Base-by-base conservation (phyloP, 2,113 vertebrate genomes). In the Rhynchopsitta pachyrhyncha region DNA sequence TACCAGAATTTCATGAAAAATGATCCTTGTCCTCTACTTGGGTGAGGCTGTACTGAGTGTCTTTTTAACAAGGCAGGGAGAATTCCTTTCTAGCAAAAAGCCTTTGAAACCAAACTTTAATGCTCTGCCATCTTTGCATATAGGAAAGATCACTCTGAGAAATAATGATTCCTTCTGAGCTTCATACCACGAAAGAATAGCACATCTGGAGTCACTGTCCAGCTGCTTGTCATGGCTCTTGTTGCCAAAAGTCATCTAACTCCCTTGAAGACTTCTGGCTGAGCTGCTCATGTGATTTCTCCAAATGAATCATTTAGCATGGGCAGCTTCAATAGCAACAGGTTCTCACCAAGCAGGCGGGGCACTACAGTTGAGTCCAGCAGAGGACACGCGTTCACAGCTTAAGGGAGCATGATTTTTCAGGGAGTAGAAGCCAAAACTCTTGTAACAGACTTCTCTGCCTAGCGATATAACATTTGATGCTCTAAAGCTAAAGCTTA, bases 161-260 rank as follows among this genome's bases (percentile, higher is more conserved):
- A 88, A 27, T 25, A 25, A 10, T 14, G 29, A 74, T 29, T 46
- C 31, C n/a, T 31, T 82, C 11, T 60, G 66, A 89, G 66, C 47
- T 55, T 33, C 7, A 1, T 35, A 8, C 11, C 3, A 0, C 4
- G 9, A 33, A 81, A 80, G 49, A 59, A 5, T 6, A 46, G n/a
- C 33, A 19, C 42, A 55, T 35, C 88, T 83, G 76, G 93, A 92
- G 69, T 18, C 81, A 42, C 39, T 39, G 20, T 25, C 60, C 73
- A 71, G 68, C 64, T 93, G 50, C 80, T 59, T 22, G 44, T 41
- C 62, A 31, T 2, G 1, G 9, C 52, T 82, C 52, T 28, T 29
- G 39, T 44, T 78, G 29, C 50, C 91, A 94, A 66, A 29, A 84
- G 17, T 20, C 42, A 2, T 47, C 7, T 70, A 59, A 59, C 22